A percentile compares a stretch with the other conserved stretches of the same genome.
These are phyloP conservation scores for Sorex araneus DNA, from an alignment of 2,113 vertebrate species.

Conservation along the genomic window DNA sequence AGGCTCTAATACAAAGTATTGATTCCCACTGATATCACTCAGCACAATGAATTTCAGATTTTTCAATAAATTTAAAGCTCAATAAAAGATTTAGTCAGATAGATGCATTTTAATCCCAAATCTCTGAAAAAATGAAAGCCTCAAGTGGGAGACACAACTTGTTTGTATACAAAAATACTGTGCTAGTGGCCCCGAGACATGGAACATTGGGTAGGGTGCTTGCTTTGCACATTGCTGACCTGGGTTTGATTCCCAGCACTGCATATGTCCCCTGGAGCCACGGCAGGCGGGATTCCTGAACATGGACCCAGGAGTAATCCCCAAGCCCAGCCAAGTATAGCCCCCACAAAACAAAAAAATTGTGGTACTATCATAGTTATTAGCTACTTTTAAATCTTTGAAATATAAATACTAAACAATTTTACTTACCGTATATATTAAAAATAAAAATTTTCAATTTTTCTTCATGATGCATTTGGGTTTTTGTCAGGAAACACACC, in stretches of 20 bases:
- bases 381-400: constrained; percentile 23
- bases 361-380: not conserved
- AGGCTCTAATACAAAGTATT: constrained; percentile 17
- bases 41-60: not conserved
- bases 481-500: no score
- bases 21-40: not conserved
- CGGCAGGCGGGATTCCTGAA: no score
- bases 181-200: no score
- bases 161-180: no score
- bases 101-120: constrained; percentile 23
- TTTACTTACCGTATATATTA: not conserved
- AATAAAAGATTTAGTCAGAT: constrained; percentile 44
- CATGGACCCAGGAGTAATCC: no score
- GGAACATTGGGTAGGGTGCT: no score
- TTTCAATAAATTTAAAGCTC: constrained; percentile 35
- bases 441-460: constrained; percentile 3
- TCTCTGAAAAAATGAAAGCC: constrained; percentile 28
- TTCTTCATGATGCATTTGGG: not conserved
- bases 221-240: no score
- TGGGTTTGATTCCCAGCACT: no score
- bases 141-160: constrained; percentile 10
- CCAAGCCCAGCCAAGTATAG: no score
- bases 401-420: constrained; percentile 39
- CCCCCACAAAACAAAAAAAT: not conserved
- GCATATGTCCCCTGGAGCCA: no score